Base-by-base conservation (phyloP, 2,113 vertebrate genomes). In the Notarius quadriscutis region DNA sequence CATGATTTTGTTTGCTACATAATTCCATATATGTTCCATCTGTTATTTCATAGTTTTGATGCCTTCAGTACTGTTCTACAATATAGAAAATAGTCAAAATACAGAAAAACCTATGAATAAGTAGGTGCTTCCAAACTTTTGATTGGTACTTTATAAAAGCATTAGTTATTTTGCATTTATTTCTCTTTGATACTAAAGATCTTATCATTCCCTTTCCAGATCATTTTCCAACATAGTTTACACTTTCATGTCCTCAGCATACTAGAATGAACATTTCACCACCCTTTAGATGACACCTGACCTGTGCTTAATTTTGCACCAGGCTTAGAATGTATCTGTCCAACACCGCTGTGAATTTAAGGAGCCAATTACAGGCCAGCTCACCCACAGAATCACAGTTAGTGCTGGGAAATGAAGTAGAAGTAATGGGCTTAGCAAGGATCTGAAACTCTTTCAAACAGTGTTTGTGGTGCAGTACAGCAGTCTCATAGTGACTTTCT, bases 321-420 rank as follows among this genome's bases (percentile, higher is more conserved):
- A 72, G 30, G 15, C 69, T 34, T 71, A 34, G 30, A 72, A 41
- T 41, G 41, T 22, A 75, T 75, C 72, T 25, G 2, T 75, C 20
- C 20, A 75, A 22, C 72, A 75, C 4, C 2, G 4, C 72, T 22
- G 9, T 75, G 72, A 25, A 75, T 25, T 51, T 75, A 75, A 75
- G 8, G 4, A 75, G 22, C 72, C 72, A 77, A 25, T 51, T 77
- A 77, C 48, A 51, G 20, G 10, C 8, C 72, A 51, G 41, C 72
- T 77, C 72, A 77, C 22, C 48, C 72, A 77, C 48, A n/a, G 72
- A 77, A 75, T 75, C 41, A 75, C 50, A 77, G 72, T 51, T 51
- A 77, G 48, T 7, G 20, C 72, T 77, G 72, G 4, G 34, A 72
- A 72, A 72, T 72, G 17, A 72, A 48, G 17, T 17, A 20, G 17